phyloP scores from a whole-genome alignment of 2,113 vertebrate species.

The Nycticebus coucang region DNA sequence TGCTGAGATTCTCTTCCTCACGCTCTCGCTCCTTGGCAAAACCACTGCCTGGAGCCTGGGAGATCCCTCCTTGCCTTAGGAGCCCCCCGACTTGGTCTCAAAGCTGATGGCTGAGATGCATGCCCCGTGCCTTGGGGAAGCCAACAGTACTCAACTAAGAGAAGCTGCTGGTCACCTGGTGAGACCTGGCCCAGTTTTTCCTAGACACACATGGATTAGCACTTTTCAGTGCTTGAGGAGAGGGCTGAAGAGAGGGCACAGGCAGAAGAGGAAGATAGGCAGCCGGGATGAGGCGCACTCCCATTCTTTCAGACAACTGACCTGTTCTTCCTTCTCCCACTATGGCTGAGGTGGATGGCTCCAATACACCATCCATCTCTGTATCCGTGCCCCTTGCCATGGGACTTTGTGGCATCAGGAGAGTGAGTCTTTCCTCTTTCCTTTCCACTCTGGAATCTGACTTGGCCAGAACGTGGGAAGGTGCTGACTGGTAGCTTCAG shows the following conservation, averaged over 20 bases:
- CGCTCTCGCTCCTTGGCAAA: fast-evolving
- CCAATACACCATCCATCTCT: background rate
- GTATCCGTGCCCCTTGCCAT: background rate
- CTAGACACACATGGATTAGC: background rate
- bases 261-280: no score
- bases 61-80: background rate
- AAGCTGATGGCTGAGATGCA: background rate
- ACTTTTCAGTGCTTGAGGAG: background rate
- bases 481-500: background rate
- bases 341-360: no score
- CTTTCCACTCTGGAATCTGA: background rate
- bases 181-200: background rate
- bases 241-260: background rate
- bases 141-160: background rate
- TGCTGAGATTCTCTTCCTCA: background rate
- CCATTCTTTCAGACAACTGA: background rate
- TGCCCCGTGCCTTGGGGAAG: background rate
- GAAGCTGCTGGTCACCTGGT: background rate
- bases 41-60: background rate
- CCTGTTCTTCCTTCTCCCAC: background rate
- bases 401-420: background rate
- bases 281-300: background rate
- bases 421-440: background rate
- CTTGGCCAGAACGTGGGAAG: background rate
- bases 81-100: background rate